phyloP scores from a whole-genome alignment of 1,140 invertebrate species.

The Heterodera carotae region DNA sequence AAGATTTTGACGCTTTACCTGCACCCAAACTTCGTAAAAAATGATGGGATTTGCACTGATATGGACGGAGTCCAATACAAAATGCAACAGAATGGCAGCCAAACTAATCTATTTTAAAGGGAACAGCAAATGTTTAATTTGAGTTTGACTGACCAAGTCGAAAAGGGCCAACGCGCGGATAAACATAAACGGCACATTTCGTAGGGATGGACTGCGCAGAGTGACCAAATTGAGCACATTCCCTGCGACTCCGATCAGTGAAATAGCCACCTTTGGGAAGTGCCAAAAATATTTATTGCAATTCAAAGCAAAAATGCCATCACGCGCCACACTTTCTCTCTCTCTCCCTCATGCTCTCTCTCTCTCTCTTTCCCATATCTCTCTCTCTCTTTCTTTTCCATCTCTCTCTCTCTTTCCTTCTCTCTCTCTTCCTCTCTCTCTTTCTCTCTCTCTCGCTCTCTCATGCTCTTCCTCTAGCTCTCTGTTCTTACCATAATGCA shows the following conservation, averaged over 20 bases:
- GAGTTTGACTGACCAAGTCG: conserved; percentile 52
- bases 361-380: too few relatives aligned
- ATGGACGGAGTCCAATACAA: conserved; percentile 43
- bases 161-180: conserved; percentile 61
- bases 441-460: too few relatives aligned
- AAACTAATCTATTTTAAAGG: conserved; percentile 42
- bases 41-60: conserved; percentile 36
- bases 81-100: conserved; percentile 56
- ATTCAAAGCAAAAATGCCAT: neutral
- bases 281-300: conserved; percentile 19
- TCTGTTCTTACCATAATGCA: conserved; percentile 43
- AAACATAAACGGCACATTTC: conserved; percentile 63
- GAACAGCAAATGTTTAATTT: conserved; percentile 13
- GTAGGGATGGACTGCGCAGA: conserved; percentile 54
- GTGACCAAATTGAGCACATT: conserved; percentile 60
- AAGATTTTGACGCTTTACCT: conserved; percentile 12
- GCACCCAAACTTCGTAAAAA: conserved; percentile 50
- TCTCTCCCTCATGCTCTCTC: too few relatives aligned
- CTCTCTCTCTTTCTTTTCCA: too few relatives aligned
- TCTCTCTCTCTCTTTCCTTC: too few relatives aligned
- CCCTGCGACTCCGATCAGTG: conserved; percentile 54
- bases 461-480: too few relatives aligned
- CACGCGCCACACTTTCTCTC: too few relatives aligned
- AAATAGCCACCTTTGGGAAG: conserved; percentile 50
- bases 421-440: too few relatives aligned